These are phyloP conservation scores for Harpalus rufipes DNA, from an alignment of 2,888 invertebrate species.

Conservation along the genomic window DNA sequence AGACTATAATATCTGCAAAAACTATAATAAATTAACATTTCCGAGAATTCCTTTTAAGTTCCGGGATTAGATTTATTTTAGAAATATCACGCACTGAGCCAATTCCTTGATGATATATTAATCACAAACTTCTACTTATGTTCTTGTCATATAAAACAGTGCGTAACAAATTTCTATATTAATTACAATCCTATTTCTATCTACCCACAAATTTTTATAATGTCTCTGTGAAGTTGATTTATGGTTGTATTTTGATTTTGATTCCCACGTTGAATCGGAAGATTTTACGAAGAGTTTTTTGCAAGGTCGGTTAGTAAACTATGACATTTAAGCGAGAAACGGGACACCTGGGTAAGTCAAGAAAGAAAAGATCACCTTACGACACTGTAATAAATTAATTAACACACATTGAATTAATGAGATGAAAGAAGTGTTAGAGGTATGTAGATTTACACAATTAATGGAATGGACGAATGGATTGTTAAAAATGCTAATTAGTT, in stretches of 20 bases:
- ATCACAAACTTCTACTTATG: too few relatives aligned
- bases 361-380: conserved; percentile 42
- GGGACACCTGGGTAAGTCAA: conserved; percentile 49
- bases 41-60: too few relatives aligned
- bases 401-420: conserved; percentile 44
- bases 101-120: too few relatives aligned
- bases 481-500: conserved; percentile 45
- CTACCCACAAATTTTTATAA: conserved; percentile 13
- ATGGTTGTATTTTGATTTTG: background rate
- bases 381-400: conserved; percentile 58
- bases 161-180: conserved; percentile 9
- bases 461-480: conserved; percentile 8
- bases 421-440: background rate
- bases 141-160: too few relatives aligned
- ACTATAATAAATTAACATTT: too few relatives aligned
- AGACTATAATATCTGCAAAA: too few relatives aligned
- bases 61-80: too few relatives aligned
- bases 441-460: conserved; percentile 34
- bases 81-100: too few relatives aligned
- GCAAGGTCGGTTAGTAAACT: conserved; percentile 49
- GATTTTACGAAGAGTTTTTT: conserved; percentile 7
- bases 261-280: background rate
- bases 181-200: conserved; percentile 17
- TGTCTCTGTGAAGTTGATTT: conserved; percentile 15
- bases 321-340: conserved; percentile 50